Evolutionary conservation across 2,797 vertebrate species (phyloP).

Genomic region (Tauraco hartlaubi): DNA sequence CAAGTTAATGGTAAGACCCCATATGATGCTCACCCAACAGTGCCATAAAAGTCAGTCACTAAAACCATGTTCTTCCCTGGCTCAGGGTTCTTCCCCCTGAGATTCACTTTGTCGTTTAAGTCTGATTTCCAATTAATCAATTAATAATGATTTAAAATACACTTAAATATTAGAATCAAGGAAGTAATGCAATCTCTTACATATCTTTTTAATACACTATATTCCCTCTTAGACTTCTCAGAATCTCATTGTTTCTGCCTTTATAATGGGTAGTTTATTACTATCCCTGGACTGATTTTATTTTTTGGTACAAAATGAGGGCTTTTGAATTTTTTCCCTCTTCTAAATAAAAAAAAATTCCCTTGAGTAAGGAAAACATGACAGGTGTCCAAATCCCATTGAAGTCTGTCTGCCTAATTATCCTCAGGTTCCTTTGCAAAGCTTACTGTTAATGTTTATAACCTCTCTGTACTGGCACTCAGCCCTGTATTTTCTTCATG

Average conservation of each 20-base stretch:
- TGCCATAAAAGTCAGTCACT: background rate
- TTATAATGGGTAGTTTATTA: background rate
- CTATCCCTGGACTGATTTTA: background rate
- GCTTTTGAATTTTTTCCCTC: background rate
- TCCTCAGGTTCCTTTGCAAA: background rate
- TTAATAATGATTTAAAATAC: background rate
- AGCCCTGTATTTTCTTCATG: background rate
- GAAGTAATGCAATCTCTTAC: background rate
- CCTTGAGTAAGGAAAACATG: background rate
- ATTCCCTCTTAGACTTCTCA: background rate
- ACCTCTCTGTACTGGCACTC: background rate
- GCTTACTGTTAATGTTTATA: background rate
- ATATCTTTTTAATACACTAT: background rate
- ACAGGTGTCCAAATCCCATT: background rate
- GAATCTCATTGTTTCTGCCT: background rate
- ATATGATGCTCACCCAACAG: background rate
- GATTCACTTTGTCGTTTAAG: background rate
- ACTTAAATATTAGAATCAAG: background rate
- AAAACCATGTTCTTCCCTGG: background rate
- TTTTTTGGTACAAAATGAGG: background rate
- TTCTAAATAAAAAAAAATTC: background rate
- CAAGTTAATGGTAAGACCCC: background rate
- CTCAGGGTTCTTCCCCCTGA: background rate
- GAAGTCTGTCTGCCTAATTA: background rate
- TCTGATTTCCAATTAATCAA: background rate